These are phyloP conservation scores for Pyrrhia umbra DNA, from an alignment of 2,888 invertebrate genomes.

Conservation along the genomic window DNA sequence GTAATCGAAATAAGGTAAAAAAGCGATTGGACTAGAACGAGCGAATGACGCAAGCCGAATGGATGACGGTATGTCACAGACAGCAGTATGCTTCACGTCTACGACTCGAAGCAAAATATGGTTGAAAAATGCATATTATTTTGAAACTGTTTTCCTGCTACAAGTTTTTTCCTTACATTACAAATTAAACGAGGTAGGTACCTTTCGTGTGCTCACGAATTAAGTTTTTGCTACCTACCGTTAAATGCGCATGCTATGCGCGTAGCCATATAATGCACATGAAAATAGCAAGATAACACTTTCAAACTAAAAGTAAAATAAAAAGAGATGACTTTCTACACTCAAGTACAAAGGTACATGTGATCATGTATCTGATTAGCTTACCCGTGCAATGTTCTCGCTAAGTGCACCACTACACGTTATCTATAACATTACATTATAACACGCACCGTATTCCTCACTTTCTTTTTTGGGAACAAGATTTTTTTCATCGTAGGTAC, in stretches of 20 bases:
- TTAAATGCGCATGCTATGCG: conserved; percentile 17
- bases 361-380: conserved; percentile 64
- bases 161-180: conserved; percentile 35
- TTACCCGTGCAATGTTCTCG: conserved; percentile 71
- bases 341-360: conserved; percentile 38
- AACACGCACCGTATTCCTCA: conserved; percentile 82
- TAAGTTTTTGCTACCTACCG: conserved; percentile 22
- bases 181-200: conserved; percentile 19
- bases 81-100: conserved; percentile 42
- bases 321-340: conserved; percentile 32
- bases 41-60: conserved; percentile 73
- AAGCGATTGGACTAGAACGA: conserved; percentile 74
- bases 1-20: conserved; percentile 80
- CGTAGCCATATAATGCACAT: conserved; percentile 8
- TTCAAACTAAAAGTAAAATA: conserved; percentile 21
- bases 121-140: conserved; percentile 42
- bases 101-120: conserved; percentile 32
- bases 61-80: conserved; percentile 67
- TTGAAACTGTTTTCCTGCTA: conserved; percentile 57
- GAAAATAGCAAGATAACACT: conserved; percentile 29
- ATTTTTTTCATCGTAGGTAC: conserved; percentile 77
- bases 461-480: conserved; percentile 80
- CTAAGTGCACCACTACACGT: conserved; percentile 73
- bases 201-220: conserved; percentile 14
- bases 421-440: conserved; percentile 67